Conservation (phyloP, 2,888 invertebrate genomes). For the Agrilus biguttatus region DNA sequence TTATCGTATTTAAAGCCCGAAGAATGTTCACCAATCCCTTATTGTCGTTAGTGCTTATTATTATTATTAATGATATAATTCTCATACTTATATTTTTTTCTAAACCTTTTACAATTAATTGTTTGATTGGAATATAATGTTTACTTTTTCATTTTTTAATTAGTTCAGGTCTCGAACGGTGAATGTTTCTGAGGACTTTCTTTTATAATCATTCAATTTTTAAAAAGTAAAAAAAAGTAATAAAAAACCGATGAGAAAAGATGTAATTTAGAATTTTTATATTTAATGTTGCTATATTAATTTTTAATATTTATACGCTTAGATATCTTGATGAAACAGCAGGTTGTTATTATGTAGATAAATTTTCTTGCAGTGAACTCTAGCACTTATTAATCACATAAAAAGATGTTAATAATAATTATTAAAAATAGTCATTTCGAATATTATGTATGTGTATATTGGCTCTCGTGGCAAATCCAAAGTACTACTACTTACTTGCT, state of each 20-base stretch:
- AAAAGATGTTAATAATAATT: constrained; percentile 3
- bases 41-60: background rate
- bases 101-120: too few species aligned
- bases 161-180: too few species aligned
- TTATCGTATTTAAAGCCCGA: constrained; percentile 6
- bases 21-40: background rate
- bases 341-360: constrained; percentile 2
- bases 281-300: constrained; percentile 8
- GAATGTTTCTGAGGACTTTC: background rate
- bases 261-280: constrained; percentile 5
- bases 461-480: constrained; percentile 26
- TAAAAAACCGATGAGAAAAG: background rate
- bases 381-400: constrained; percentile 9
- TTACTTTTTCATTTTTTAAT: too few species aligned
- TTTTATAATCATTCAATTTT: constrained; percentile 1
- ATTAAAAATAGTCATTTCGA: constrained; percentile 22
- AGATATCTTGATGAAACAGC: constrained; percentile 6
- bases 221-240: background rate
- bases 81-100: too few species aligned
- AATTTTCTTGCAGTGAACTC: constrained; percentile 8
- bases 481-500: constrained; percentile 24
- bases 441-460: constrained; percentile 25
- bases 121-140: too few species aligned
- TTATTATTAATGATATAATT: too few species aligned
- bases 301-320: constrained; percentile 8